Base-by-base conservation (phyloP, 2,797 vertebrate species). In the Chromis chromis region DNA sequence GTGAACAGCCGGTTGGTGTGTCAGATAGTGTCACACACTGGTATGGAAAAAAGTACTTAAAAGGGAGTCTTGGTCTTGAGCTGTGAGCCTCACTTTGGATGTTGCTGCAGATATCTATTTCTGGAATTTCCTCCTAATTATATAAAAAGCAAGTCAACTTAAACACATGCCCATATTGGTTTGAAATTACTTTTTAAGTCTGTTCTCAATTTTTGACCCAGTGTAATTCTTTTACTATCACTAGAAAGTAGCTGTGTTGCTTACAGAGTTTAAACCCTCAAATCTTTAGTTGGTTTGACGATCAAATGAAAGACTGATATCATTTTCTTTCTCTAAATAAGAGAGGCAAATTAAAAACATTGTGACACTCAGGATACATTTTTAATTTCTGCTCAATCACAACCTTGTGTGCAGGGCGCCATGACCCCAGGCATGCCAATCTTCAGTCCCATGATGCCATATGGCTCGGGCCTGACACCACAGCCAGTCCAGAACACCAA, bases 401-500 rank as follows among this genome's bases (percentile, higher is more conserved):
- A 6, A 57, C 5, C 42, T 44, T 46, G 0, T 50, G 2, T 70
- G 3, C 49, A 99, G 98, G 94, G 97, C 28, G 96, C 96, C 64
- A 97, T 99, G 98, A 99, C 98, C 19, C 98, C 98, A 42, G 95
- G 95, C 50, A 94, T 97, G 69, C 96, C 96, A 0, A 95, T 99
- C 52, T 99, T 99, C 78, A 99, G 98, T 92, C 98, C 98, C 0
- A 99, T 99, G 97, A 99, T 99, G 96, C 98, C 98, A 0, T 99
- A 99, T 13, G 98, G 98, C 86, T 97, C 97, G 1, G 98, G 98
- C 50, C 94, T 99, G 76, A 99, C 98, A 0, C 98, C 98, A 0
- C 98, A 99, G 83, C 98, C 98, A 27, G 96, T 99, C 65, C 96
- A 97, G 83, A 97, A 93, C 91, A 96, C 96, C 85, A 99, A 96